A percentile compares a stretch with the other conserved stretches of the same genome.
Evolutionary conservation across 2,888 invertebrate genomes (phyloP).

Genomic region (Phorcus lineatus): DNA sequence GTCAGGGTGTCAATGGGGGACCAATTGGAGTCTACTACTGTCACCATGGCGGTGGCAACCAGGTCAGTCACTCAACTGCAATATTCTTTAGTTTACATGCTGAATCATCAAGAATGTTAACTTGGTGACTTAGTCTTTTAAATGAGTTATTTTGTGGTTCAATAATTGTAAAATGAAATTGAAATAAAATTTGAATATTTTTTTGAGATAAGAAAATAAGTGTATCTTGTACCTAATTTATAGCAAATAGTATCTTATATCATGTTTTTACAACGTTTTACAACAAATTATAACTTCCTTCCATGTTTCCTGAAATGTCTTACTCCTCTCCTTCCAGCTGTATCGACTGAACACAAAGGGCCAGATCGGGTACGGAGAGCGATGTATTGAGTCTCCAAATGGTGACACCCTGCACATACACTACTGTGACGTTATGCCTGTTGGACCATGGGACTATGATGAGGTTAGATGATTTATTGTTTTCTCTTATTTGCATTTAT

Average conservation of each 20-base stretch:
- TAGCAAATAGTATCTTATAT: no score
- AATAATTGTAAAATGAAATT: no score
- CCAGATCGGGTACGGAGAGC: constrained; percentile 95
- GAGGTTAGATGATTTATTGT: constrained; percentile 76
- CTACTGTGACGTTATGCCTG: constrained; percentile 93
- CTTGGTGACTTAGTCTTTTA: no score
- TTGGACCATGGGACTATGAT: constrained; percentile 96
- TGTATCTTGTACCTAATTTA: no score
- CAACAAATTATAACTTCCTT: no score
- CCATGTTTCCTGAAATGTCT: no score
- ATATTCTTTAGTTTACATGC: neutral
- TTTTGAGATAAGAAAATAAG: no score
- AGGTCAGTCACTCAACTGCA: constrained; percentile 76
- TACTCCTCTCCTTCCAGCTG: constrained; percentile 79
- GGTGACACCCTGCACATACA: constrained; percentile 90
- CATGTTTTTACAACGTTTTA: no score
- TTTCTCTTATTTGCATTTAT: neutral
- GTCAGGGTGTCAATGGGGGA: constrained; percentile 89
- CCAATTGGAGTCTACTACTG: constrained; percentile 91
- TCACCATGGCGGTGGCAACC: constrained; percentile 96
- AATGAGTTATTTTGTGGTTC: no score
- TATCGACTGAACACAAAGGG: constrained; percentile 94
- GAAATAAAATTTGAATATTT: no score
- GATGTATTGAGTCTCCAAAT: constrained; percentile 91
- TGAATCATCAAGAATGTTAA: neutral